Evolutionary conservation across 2,888 invertebrate species (phyloP), one percentile per base, ranked within the genome.

Genomic region (Drosophila silvestris): DNA sequence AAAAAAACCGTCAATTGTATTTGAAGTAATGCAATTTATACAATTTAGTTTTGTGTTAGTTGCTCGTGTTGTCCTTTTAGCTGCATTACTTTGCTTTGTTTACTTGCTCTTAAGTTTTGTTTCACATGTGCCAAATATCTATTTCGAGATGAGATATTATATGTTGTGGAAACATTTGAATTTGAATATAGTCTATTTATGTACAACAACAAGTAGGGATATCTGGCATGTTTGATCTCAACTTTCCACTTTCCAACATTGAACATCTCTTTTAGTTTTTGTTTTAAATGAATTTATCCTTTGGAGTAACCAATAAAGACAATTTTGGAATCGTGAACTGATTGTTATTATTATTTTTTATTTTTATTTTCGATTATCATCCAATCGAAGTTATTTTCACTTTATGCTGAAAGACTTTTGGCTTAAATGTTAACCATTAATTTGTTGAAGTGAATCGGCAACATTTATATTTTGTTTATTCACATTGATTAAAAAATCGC

Each of bases 141-240:
- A 16, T 16, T 47, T 41, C 16, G 14, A 44, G 22, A 35, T 51
- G 41, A 32, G 35, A 47, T 59, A 59, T 12, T 52, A 9, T 35
- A 10, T 63, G 30, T 26, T 33, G 47, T 50, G 41, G 52, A 37
- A 47, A 41, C 52, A 71, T 52, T 72, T 60, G 50, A 51, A 57
- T 61, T n/a, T 50, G 56, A 50, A 56, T 62, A 63, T 60, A 33
- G 50, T 30, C 44, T 44, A 53, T 57, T 41, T 53, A 54, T 41
- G 41, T 58, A 52, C n/a, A 41, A 37, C 33, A 44, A 41, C 41
- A 54, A 58, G 50, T 26, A 22, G 10, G 10, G 64, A 64, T 79
- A 71, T 75, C 54, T 71, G 78, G 79, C 78, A 79, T 68, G 39
- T 75, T 79, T 71, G 78, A 75, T 75, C 71, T 62, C 62, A 71